Evolutionary conservation across 1,140 invertebrate genomes (phyloP).

Genomic region (Caenorhabditis briggsae): DNA sequence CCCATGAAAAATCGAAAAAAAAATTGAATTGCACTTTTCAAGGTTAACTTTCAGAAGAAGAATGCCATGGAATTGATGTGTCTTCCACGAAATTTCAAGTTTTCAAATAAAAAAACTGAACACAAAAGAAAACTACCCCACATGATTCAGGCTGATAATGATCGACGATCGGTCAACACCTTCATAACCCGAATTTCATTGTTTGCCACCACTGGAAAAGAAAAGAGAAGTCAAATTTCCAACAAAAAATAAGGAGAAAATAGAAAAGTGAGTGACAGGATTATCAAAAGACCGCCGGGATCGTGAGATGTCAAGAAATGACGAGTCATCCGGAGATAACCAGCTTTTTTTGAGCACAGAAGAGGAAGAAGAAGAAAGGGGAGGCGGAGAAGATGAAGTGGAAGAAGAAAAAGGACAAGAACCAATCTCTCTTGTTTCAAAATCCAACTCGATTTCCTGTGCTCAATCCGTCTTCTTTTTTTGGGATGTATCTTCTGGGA

Average conservation of each 20-base stretch:
- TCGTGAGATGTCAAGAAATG: slow-evolving; percentile 11
- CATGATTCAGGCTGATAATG: not conserved
- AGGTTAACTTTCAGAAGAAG: no score
- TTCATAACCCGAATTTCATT: not conserved
- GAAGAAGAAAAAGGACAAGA: no score
- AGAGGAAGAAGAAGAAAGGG: not conserved
- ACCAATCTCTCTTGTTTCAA: slow-evolving; percentile 15
- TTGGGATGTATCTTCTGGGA: not conserved
- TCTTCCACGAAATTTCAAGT: not conserved
- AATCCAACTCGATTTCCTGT: not conserved
- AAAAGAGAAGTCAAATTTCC: not conserved
- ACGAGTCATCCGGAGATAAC: not conserved
- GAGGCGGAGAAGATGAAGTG: no score
- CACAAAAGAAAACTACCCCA: slow-evolving; percentile 2
- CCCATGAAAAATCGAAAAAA: no score
- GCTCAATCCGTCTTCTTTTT: not conserved
- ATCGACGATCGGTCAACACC: slow-evolving; percentile 16
- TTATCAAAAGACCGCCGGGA: slow-evolving; percentile 16
- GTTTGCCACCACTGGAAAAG: not conserved
- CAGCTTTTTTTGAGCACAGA: not conserved
- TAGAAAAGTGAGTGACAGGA: not conserved
- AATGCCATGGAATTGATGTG: no score
- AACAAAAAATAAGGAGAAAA: not conserved
- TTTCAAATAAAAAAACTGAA: no score
- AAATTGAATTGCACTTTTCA: no score